Evolutionary conservation across 2,888 invertebrate genomes (phyloP), one percentile per base, ranked within the genome.

Genomic region (Crepidodera aurea): DNA sequence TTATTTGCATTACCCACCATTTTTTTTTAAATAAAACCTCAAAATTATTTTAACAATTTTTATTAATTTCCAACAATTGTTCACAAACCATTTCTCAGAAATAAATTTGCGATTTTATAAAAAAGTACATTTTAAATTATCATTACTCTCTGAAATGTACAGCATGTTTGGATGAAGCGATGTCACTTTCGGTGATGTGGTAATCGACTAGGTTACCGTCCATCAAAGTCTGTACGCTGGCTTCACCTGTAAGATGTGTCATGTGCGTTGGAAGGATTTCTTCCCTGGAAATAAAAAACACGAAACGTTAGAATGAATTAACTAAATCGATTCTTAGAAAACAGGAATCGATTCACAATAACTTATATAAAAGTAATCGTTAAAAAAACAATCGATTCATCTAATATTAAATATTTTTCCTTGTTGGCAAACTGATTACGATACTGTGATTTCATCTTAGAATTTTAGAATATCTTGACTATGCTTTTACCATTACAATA

Each of bases 241-340:
- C 82, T 48, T 73, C 67, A 34, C 83, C 83, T 22, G 79, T 75
- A 2, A 78, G 78, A 65, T 82, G 77, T 5, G 73, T 59, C 1
- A 83, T 83, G 2, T 82, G 82, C 2, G 79, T 79, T 10, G 79
- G 78, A 63, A 81, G 78, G 10, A 75, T 75, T 42, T 76, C 75
- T 64, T 81, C 78, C 19, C 83, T 83, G 70, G 44, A 78, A 76
- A 56, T 6, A 25, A n/a, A n/a, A n/a, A 39, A 37, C 37, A 51
- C 16, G 12, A 16, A 25, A 32, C 6, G n/a, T 37, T 12, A 13
- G 39, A 7, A 39, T 15, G 22, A 22, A 22, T 22, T 4, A 2
- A 22, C n/a, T n/a, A n/a, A n/a, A n/a, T n/a, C n/a, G n/a, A n/a
- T n/a, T n/a, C n/a, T n/a, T n/a, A n/a, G n/a, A n/a, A n/a, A n/a